Evolutionary conservation across 2,113 vertebrate genomes (phyloP).

Genomic region (pig (Sus scrofa)): T2T-Sscrofa CM000818.6:35567501-35568000

Average conservation of each 20-base stretch:
- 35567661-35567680: conserved; percentile 46
- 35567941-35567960: background rate
- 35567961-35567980: background rate
- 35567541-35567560: conserved; percentile 49
- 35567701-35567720: background rate
- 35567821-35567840: background rate
- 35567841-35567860: conserved; percentile 57
- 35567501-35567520: background rate
- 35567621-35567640: background rate
- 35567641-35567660: conserved; percentile 59
- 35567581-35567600: background rate
- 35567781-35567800: conserved; percentile 66
- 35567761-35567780: conserved; percentile 56
- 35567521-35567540: background rate
- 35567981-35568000: background rate
- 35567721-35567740: conserved; percentile 40
- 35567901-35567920: conserved; percentile 12
- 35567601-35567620: background rate
- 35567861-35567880: conserved; percentile 59
- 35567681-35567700: background rate
- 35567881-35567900: background rate
- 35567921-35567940: background rate
- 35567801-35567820: background rate
- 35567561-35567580: too few relatives aligned
- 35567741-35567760: conserved; percentile 47